Conservation (phyloP, 2,797 vertebrate genomes). For the Poecilia picta region DNA sequence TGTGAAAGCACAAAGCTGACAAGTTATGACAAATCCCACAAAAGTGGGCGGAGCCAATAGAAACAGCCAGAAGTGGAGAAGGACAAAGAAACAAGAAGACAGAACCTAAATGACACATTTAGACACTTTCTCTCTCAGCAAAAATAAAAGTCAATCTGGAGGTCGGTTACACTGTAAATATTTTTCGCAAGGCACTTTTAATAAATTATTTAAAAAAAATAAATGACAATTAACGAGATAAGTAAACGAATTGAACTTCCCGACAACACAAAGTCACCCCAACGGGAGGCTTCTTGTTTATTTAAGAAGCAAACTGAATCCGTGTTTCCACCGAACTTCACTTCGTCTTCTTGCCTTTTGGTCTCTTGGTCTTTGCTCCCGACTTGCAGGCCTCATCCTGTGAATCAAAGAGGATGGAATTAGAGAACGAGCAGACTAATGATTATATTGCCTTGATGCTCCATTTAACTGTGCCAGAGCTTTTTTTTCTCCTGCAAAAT, state of each 20-base stretch:
- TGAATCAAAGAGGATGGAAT: conserved; percentile 46
- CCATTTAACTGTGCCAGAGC: conserved; percentile 29
- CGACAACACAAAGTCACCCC: neutral
- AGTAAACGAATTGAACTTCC: neutral
- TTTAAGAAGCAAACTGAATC: conserved; percentile 1
- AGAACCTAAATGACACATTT: too few relatives aligned
- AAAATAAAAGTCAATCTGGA: too few relatives aligned
- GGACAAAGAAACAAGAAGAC: too few relatives aligned
- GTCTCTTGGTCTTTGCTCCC: conserved; percentile 74
- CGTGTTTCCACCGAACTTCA: conserved; percentile 49
- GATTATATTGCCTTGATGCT: conserved; percentile 45
- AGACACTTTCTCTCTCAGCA: too few relatives aligned
- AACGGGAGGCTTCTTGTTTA: neutral
- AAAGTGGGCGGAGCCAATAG: too few relatives aligned
- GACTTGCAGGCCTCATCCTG: conserved; percentile 79
- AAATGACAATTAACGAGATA: neutral
- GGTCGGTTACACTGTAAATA: too few relatives aligned
- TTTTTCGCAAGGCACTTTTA: neutral
- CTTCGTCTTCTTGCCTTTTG: conserved; percentile 81
- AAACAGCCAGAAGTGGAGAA: too few relatives aligned
- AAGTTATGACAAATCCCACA: too few relatives aligned
- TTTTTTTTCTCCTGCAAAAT: conserved; percentile 20
- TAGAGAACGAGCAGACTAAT: conserved; percentile 32
- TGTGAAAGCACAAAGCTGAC: too few relatives aligned
- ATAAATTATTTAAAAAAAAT: neutral